These are phyloP conservation scores for Spatula versicolor DNA, from an alignment of 2,797 vertebrate genomes.

Conservation along the genomic window DNA sequence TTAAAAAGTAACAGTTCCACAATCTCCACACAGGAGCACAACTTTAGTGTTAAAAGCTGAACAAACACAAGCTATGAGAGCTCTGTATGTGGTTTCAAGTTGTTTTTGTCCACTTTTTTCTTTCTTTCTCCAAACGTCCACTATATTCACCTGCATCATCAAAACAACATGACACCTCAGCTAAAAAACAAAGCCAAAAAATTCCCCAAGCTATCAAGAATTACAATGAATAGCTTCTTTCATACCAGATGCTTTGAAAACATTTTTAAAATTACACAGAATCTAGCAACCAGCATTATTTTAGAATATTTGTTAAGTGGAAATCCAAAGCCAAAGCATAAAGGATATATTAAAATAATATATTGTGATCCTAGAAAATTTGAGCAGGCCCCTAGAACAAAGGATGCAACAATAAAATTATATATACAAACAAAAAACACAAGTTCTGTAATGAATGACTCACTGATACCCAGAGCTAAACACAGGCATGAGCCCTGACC, in stretches of 20 bases:
- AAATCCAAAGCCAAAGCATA: background rate
- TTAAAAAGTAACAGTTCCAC: background rate
- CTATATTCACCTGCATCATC: background rate
- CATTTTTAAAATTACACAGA: background rate
- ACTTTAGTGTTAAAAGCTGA: background rate
- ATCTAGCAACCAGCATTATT: background rate
- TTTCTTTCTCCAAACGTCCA: background rate
- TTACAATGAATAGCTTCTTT: background rate
- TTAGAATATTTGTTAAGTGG: background rate
- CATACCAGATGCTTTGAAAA: background rate
- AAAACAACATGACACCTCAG: background rate
- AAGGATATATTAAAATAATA: background rate
- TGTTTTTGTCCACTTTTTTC: background rate
- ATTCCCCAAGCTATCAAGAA: rapidly evolving
- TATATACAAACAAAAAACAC: background rate
- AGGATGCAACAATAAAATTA: background rate
- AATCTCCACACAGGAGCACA: background rate
- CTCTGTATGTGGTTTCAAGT: background rate
- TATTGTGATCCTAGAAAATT: background rate
- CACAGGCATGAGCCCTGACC: background rate
- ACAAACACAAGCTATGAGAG: background rate
- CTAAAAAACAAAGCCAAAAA: background rate
- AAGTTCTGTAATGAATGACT: background rate
- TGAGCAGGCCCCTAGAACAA: too few species aligned
- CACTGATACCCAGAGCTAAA: background rate